These are phyloP conservation scores for Sitta carolinensis DNA, from an alignment of 2,797 vertebrate genomes.

Conservation along the genomic window DNA sequence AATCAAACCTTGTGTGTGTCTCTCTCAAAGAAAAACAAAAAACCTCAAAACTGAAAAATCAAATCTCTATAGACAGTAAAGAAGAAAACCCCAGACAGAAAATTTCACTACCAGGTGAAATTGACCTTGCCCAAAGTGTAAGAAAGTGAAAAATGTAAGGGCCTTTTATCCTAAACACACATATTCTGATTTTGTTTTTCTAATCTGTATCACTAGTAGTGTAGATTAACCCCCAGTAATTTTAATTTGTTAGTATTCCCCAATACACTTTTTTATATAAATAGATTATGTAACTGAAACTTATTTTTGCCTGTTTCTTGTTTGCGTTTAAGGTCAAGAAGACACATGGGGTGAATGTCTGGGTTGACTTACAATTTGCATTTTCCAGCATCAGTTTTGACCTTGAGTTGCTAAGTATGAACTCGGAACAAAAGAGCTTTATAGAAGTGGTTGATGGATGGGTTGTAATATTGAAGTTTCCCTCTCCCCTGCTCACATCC, in stretches of 20 bases:
- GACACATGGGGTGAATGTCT: neutral
- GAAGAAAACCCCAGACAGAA: neutral
- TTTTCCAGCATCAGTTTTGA: constrained; percentile 48
- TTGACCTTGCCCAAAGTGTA: neutral
- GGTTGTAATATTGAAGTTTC: constrained; percentile 34
- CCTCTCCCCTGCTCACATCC: constrained; percentile 11
- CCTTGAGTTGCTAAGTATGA: constrained; percentile 15
- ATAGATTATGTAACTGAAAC: neutral
- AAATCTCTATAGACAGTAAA: neutral
- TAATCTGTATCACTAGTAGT: neutral
- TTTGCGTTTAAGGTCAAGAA: neutral
- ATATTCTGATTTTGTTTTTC: neutral
- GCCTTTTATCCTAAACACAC: neutral
- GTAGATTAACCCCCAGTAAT: neutral
- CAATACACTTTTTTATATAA: neutral
- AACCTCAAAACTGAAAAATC: neutral
- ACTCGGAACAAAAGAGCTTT: constrained; percentile 56
- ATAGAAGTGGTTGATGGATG: constrained; percentile 37
- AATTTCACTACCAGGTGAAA: neutral
- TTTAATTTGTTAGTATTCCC: neutral
- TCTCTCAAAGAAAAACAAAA: neutral
- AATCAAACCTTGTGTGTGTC: neutral
- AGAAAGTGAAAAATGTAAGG: neutral
- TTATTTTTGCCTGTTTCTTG: neutral
- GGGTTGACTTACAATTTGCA: neutral